Evolutionary conservation across 2,113 vertebrate genomes (phyloP), one percentile per base, ranked within the genome.

Genomic region (Pseudonaja textilis): DNA sequence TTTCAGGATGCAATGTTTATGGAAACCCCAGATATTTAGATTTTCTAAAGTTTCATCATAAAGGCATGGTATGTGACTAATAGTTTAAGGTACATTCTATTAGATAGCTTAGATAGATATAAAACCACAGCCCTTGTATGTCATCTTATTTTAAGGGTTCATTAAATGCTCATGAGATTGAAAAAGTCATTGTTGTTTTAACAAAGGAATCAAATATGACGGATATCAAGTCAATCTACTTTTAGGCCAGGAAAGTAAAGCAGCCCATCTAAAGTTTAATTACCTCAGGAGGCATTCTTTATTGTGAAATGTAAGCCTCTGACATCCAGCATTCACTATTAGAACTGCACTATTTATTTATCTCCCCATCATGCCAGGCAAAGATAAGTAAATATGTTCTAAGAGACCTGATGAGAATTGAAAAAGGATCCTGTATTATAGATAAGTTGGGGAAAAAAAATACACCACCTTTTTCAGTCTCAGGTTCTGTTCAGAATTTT

Each of bases 121-220:
- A 61, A 61, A 61, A 61, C 47, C 29, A 89, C 59, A 89, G 61
- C 50, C 1, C 50, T 93, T 94, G 88, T 7, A 87, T 10, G 93
- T 50, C 39, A 91, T 94, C 91, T 64, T 59, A 94, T 91, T 69
- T 89, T 88, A 88, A 34, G 86, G 89, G 81, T 7, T 45, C 81
- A 90, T 91, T 89, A 89, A 93, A 91, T 85, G 91, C 86, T 64
- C 34, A 34, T 0, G 61, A 93, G 57, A 2, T 10, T 64, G 54
- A 93, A 86, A 81, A 95, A 39, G 50, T 57, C n/a, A 88, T 45
- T 92, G 88, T n/a, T 69, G 64, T n/a, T n/a, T 93, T 42, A 69
- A 34, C 54, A 91, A 87, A 85, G 26, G 45, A 18, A 88, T 96
- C 26, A 92, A 93, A 56, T 39, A 29, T 1, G 0, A 69, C 12